A percentile compares a stretch with the other conserved stretches of the same genome.
These are phyloP conservation scores for Mythimna pallens DNA, from an alignment of 2,888 invertebrate species.

Conservation along the genomic window DNA sequence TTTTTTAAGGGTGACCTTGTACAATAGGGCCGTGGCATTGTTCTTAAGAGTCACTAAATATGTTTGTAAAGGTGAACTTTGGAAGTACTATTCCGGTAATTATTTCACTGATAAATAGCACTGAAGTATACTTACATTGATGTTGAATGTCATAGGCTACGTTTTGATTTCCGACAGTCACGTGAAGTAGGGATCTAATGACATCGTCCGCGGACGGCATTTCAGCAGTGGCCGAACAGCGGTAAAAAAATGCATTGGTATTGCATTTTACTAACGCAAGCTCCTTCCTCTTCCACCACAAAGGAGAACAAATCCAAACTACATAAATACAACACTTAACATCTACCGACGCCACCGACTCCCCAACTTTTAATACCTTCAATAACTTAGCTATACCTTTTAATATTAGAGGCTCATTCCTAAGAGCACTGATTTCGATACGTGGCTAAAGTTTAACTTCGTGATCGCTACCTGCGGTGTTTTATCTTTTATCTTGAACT, in stretches of 20 bases:
- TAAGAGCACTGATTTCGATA: conserved; percentile 53
- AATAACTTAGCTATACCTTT: conserved; percentile 70
- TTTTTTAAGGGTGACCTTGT: too few species aligned
- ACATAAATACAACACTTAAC: conserved; percentile 58
- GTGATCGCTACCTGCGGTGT: conserved; percentile 67
- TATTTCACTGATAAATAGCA: too few species aligned
- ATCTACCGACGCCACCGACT: conserved; percentile 68
- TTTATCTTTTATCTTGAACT: conserved; percentile 62
- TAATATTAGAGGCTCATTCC: conserved; percentile 68
- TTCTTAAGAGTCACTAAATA: too few species aligned
- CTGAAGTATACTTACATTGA: too few species aligned
- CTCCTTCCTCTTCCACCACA: conserved; percentile 10
- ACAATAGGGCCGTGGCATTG: too few species aligned
- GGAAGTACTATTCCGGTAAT: too few species aligned
- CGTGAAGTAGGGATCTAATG: too few species aligned
- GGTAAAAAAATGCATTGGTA: background rate
- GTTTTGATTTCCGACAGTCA: too few species aligned
- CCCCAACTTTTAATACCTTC: conserved; percentile 64
- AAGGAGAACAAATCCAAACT: conserved; percentile 35
- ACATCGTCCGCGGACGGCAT: too few species aligned
- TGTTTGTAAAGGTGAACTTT: too few species aligned
- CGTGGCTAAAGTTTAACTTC: conserved; percentile 63
- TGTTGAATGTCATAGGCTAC: too few species aligned
- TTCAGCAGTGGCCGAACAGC: too few species aligned
- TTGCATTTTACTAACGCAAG: conserved; percentile 20